Base-by-base conservation (phyloP, 1,140 invertebrate genomes). In the Ips nitidus region DNA sequence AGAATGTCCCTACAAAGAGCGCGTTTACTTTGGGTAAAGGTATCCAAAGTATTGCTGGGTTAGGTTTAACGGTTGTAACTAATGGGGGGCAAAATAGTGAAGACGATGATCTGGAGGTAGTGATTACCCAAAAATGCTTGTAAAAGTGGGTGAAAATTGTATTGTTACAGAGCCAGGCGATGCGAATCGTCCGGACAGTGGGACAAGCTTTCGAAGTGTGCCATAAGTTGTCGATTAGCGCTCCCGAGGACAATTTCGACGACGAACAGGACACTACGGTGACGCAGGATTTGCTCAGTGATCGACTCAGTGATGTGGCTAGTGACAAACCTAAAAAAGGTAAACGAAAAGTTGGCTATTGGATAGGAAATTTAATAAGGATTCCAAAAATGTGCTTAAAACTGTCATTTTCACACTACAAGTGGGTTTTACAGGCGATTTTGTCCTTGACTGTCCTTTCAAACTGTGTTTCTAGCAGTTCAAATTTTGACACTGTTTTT, bases 121-220 rank as follows among this genome's bases (percentile, higher is more conserved):
- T 22, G 22, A 41, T 45, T 59, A 58, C 8, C 40, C 1, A 55
- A 36, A 55, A 47, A 47, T 47, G n/a, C 45, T 47, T 5, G n/a
- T 55, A 3, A 22, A 8, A 5, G 43, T 45, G 43, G 45, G 45
- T 55, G 5, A 55, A 55, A 36, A 2, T 55, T 55, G 8, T 42
- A 66, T 71, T 62, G 43, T 85, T 86, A 52, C 89, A 99, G 97
- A 97, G 91, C 82, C 95, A 98, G 85, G 97, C 97, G 2, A 97
- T 98, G 94, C 87, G 92, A 76, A 94, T 99, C 74, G 97, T 99
- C 47, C 87, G 97, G 76, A 99, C 97, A 1, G 95, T 99, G 71
- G 97, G 97, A 42, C 97, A 99, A 84, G 97, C 97, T 36, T 99
- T 99, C 84, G 97, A 99, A 84, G 95, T 99, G 78, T 98, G 96